Conservation (phyloP, 2,113 vertebrate genomes). For the Daphoenositta chrysoptera region DNA sequence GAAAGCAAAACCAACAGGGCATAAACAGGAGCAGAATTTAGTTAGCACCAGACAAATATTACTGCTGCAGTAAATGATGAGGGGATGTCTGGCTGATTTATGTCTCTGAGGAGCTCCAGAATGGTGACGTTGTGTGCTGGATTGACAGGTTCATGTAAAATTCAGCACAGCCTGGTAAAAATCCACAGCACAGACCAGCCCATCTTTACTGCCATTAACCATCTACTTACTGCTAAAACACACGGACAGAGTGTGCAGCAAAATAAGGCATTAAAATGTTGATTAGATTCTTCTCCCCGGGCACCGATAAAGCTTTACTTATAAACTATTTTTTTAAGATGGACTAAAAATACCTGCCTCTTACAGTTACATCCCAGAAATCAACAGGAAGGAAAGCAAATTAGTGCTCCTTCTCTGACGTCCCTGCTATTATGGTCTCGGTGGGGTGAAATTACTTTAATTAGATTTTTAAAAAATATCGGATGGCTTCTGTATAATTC, state of each 20-base stretch:
- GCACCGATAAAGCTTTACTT: neutral
- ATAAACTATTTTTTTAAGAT: neutral
- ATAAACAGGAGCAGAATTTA: neutral
- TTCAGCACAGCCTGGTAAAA: conserved; percentile 42
- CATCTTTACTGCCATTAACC: neutral
- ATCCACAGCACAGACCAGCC: neutral
- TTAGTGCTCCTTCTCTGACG: neutral
- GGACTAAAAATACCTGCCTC: neutral
- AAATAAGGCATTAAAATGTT: neutral
- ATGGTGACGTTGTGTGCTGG: neutral
- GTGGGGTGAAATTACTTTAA: conserved; percentile 33
- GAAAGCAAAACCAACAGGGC: neutral
- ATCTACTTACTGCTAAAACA: neutral
- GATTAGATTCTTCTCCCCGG: neutral
- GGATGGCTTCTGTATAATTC: neutral
- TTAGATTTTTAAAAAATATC: conserved; percentile 24
- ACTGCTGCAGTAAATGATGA: neutral
- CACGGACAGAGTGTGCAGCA: neutral
- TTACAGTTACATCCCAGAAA: conserved; percentile 4
- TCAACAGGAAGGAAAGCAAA: conserved; percentile 29
- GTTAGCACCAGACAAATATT: neutral
- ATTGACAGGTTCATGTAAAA: conserved; percentile 70
- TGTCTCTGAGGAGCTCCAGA: neutral
- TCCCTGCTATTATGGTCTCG: neutral
- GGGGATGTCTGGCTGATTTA: neutral